A percentile compares a stretch with the other conserved stretches of the same genome.
phyloP scores from a whole-genome alignment of 92 coral and sea anemone species.

The Montipora capitata region DNA sequence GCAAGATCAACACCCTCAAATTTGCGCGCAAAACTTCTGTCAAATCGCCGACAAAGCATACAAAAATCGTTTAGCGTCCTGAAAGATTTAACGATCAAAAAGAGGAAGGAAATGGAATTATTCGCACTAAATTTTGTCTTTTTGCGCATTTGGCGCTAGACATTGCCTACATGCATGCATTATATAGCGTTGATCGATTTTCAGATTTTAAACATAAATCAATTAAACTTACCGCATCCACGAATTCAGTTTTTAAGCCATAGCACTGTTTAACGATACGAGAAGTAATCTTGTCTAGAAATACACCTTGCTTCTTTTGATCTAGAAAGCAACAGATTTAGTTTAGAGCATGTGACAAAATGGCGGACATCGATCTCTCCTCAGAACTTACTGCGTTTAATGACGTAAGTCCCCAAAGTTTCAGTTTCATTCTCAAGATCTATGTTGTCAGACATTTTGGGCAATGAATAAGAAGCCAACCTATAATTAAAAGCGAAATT shows the following conservation, averaged over 20 bases:
- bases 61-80: too few species aligned
- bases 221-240: slow-evolving; percentile 86
- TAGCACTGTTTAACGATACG: slow-evolving; percentile 88
- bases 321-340: slow-evolving; percentile 59
- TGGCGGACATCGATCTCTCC: slow-evolving; percentile 72
- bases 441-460: slow-evolving; percentile 33
- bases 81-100: too few species aligned
- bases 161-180: neutral
- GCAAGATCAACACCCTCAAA: too few species aligned
- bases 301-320: slow-evolving; percentile 83
- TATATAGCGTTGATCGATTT: too few species aligned
- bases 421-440: slow-evolving; percentile 62
- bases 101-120: neutral
- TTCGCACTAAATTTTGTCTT: neutral
- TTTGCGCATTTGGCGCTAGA: slow-evolving; percentile 33
- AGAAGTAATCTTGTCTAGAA: slow-evolving; percentile 93
- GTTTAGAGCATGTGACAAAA: slow-evolving; percentile 47
- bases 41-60: too few species aligned
- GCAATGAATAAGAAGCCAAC: neutral
- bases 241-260: slow-evolving; percentile 92
- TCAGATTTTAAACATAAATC: too few species aligned
- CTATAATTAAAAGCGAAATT: slow-evolving; percentile 6
- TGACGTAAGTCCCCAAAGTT: slow-evolving; percentile 63
- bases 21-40: too few species aligned
- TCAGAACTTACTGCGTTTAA: slow-evolving; percentile 80